phyloP scores from a whole-genome alignment of 23 tunicate species.

The Botrylloides violaceus region DNA sequence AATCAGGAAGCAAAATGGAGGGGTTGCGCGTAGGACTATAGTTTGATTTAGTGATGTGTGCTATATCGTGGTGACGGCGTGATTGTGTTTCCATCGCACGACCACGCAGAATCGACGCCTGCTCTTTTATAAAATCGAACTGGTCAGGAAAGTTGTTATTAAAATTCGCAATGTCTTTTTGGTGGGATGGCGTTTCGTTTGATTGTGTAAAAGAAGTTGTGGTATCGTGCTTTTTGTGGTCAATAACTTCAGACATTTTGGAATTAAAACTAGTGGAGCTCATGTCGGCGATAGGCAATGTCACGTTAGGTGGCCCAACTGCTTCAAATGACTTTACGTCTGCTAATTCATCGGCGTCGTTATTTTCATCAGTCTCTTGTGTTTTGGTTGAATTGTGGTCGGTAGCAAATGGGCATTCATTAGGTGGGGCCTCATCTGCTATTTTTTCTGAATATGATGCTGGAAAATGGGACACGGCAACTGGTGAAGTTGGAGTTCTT shows the following conservation, averaged over 20 bases:
- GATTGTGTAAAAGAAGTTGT: slow-evolving; percentile 5
- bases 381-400: not conserved
- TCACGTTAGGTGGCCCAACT: slow-evolving; percentile 76
- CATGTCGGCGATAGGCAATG: slow-evolving; percentile 38
- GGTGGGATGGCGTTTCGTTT: not conserved
- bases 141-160: slow-evolving; percentile 37
- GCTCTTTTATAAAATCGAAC: slow-evolving; percentile 57
- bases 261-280: too few species aligned
- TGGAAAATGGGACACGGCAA: slow-evolving; percentile 9
- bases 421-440: slow-evolving; percentile 27
- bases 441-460: slow-evolving; percentile 13
- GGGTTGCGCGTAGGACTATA: too few species aligned
- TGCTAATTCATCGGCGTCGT: not conserved
- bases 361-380: not conserved
- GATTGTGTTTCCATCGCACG: too few species aligned
- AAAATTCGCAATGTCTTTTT: too few species aligned
- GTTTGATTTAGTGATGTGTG: too few species aligned
- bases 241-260: slow-evolving; percentile 15
- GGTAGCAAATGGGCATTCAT: slow-evolving; percentile 32
- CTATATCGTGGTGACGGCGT: too few species aligned
- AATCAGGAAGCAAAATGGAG: too few species aligned
- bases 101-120: slow-evolving; percentile 57
- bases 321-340: slow-evolving; percentile 45
- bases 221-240: not conserved
- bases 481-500: not conserved